Evolutionary conservation across 2,888 invertebrate genomes (phyloP).

Genomic region (Chrysodeixis includens): DNA sequence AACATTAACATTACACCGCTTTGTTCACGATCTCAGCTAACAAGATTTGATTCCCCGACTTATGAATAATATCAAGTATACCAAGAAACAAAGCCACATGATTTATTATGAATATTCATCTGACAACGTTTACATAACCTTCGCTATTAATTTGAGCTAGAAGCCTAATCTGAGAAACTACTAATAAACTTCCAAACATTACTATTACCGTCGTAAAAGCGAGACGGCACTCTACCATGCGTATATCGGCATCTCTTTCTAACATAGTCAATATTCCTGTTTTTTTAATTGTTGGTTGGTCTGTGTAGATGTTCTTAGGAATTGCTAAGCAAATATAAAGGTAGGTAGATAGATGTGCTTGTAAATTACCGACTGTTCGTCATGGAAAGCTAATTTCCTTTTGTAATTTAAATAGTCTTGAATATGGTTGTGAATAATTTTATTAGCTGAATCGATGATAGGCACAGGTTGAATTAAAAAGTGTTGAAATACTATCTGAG

Average conservation of each 20-base stretch:
- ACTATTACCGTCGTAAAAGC: too few species aligned
- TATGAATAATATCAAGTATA: constrained; percentile 4
- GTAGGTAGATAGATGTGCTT: not conserved
- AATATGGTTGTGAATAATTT: not conserved
- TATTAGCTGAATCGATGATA: not conserved
- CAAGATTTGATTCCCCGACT: constrained; percentile 2
- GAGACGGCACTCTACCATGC: too few species aligned
- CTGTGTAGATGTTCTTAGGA: not conserved
- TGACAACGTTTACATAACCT: constrained; percentile 2
- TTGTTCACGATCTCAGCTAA: not conserved
- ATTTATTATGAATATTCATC: constrained; percentile 9
- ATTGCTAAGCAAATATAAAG: not conserved
- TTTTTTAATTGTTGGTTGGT: too few species aligned
- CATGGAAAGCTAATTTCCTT: not conserved
- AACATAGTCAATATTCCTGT: too few species aligned
- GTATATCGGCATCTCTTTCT: too few species aligned
- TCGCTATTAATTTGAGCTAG: not conserved
- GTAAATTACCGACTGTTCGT: not conserved
- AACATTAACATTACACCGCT: not conserved
- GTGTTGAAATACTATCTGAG: not conserved
- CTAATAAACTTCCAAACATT: too few species aligned
- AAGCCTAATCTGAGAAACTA: not conserved
- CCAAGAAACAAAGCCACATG: not conserved
- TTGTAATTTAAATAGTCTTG: not conserved
- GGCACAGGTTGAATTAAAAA: not conserved